These are phyloP conservation scores for Drosophila nr. fundita DNA, from an alignment of 2,888 invertebrate genomes.

Conservation along the genomic window DNA sequence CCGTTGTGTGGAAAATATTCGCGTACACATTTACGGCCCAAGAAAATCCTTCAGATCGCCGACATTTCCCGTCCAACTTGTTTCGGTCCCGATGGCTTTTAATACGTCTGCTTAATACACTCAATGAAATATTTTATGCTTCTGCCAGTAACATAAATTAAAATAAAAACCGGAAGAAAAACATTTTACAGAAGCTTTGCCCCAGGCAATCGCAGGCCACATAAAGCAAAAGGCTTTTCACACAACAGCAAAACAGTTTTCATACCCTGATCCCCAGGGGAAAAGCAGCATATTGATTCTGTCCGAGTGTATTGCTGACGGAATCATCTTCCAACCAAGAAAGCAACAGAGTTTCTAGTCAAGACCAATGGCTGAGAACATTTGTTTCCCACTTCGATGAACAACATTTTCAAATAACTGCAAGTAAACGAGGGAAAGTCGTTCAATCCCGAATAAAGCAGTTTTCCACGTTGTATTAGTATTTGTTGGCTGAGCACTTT, in stretches of 20 bases:
- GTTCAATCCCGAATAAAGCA: background rate
- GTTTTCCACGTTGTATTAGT: constrained; percentile 11
- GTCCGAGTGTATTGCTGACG: background rate
- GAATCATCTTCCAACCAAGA: background rate
- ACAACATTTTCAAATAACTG: background rate
- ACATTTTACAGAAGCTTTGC: constrained; percentile 29
- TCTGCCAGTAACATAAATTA: constrained; percentile 28
- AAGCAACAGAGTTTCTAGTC: background rate
- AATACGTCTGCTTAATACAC: constrained; percentile 47
- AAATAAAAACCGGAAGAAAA: constrained; percentile 24
- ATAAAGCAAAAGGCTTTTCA: constrained; percentile 36
- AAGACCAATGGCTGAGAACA: background rate
- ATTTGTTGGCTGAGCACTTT: constrained; percentile 30
- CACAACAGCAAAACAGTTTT: constrained; percentile 9
- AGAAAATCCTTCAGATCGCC: constrained; percentile 32
- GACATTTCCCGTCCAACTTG: constrained; percentile 32
- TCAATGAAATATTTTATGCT: constrained; percentile 73
- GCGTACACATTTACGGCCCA: constrained; percentile 40
- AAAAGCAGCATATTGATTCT: background rate
- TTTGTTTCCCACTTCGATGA: background rate
- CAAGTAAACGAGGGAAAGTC: background rate
- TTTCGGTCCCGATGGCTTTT: constrained; percentile 41
- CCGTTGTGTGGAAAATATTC: constrained; percentile 47
- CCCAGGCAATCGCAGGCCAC: constrained; percentile 37
- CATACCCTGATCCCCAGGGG: background rate